Evolutionary conservation across 1,140 invertebrate genomes (phyloP), one percentile per base, ranked within the genome.

Genomic region (Zaprionus ghesquierei): DNA sequence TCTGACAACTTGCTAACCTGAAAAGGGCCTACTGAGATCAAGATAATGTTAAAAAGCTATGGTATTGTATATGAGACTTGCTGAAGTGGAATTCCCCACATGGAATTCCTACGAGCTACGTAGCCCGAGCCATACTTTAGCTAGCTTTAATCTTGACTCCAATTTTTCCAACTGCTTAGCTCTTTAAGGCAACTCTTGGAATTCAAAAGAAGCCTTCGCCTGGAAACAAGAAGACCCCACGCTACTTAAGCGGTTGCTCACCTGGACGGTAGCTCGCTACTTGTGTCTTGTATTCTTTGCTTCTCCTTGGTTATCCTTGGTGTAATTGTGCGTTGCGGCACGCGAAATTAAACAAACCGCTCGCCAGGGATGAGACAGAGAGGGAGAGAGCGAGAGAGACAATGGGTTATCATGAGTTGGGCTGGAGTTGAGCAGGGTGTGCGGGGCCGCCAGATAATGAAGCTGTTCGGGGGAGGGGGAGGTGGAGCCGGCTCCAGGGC

Each of bases 251-350:
- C n/a, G 35, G 18, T 23, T 56, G 53, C 54, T 55, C 65, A 69
- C 66, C 58, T 63, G 41, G n/a, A 54, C 44, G 33, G 41, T 18
- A 20, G 20, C n/a, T 15, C 25, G 18, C 31, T 33, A n/a, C n/a
- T n/a, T n/a, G 12, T 31, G n/a, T 35, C 8, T 61, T 38, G 25
- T 46, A 12, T 49, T 31, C 8, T 13, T 54, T 20, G 15, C 10
- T 31, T 29, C 13, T n/a, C 27, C 23, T 27, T 10, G 23, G n/a
- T 31, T 53, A 53, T 70, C 53, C 50, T 27, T 50, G 73, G 69
- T 84, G 73, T 87, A 87, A 87, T 87, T 84, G 82, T 75, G 81
- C 82, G 76, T 82, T 84, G 76, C 76, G 72, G 76, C 63, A 77
- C 84, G 84, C 76, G 54, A 84, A 87, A 87, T 87, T 82, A 84